Conservation (phyloP, 2,113 vertebrate genomes). For the Corapipo altera region DNA sequence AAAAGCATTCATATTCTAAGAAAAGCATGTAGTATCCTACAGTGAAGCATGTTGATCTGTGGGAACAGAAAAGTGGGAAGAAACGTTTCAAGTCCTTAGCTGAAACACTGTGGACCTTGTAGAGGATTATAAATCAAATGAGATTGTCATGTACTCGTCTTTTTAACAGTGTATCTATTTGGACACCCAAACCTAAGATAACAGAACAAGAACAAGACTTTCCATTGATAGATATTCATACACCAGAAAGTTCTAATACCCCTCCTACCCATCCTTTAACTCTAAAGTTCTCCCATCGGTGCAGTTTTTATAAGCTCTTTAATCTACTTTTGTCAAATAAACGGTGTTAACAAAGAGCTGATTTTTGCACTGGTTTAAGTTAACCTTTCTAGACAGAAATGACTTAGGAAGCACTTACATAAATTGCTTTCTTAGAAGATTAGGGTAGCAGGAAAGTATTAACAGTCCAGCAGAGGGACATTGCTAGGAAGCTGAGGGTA, state of each 20-base stretch:
- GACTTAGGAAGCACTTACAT: neutral
- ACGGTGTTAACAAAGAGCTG: neutral
- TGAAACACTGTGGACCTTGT: neutral
- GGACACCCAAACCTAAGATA: neutral
- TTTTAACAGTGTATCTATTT: neutral
- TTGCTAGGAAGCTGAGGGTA: neutral
- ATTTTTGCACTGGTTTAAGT: neutral
- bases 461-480: neutral
- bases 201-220: neutral
- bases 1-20: neutral
- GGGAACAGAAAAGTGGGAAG: neutral
- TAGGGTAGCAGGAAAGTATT: neutral
- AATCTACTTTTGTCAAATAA: neutral
- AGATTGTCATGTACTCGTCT: neutral
- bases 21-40: neutral
- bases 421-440: slow-evolving; percentile 19
- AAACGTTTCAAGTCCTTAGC: neutral
- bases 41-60: neutral
- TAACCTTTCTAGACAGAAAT: slow-evolving; percentile 18
- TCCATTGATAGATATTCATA: neutral
- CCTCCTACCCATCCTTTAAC: neutral
- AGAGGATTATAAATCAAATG: neutral
- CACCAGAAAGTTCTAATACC: neutral
- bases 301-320: neutral
- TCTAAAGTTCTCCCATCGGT: neutral